Base-by-base conservation (phyloP, 53 echinoderm and acorn worm genomes). In the Temnopleurus reevesii region DNA sequence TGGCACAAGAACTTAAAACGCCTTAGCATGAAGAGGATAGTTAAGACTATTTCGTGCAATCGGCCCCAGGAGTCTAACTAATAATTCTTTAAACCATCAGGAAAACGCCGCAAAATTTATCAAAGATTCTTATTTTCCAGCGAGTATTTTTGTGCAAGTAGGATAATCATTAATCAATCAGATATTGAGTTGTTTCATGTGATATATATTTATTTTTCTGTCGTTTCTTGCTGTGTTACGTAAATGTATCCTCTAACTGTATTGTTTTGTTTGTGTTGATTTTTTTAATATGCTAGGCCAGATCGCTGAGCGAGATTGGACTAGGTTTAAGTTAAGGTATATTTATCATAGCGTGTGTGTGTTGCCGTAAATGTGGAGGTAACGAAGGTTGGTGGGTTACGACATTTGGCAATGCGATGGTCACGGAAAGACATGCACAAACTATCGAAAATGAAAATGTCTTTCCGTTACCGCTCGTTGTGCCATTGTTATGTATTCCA, bases 181-280 rank as follows among this genome's bases (percentile, higher is more conserved):
- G 8, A 55, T 81, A 24, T 53, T 51, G 54, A 45, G 53, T 81
- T 51, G 54, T 77, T 46, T 43, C 19, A 53, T 83, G 83, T 55
- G 35, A 55, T 55, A 83, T 80, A 55, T 82, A 83, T 83, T 34
- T 83, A 56, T 83, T 56, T 83, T 55, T 46, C 26, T 24, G 79
- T 83, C 56, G 56, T 83, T 34, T 54, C 56, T 55, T 83, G 83
- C 83, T 56, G 83, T 83, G 83, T 59, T 19, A 59, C 53, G 9
- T 51, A 28, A 8, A 63, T 63, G 71, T 71, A 71, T 23, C 33
- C 36, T 43, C 41, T 71, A 71, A 71, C 41, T 41, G 41, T 59
- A 38, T 71, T 77, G 49, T 77, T 77, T 79, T 47, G 46, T 46
- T 79, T 76, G 45, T 76, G 45, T 19, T 7, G 24, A 46, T 79